These are phyloP conservation scores for Vulpes vulpes DNA, from an alignment of 2,113 vertebrate genomes.

Conservation along the genomic window DNA sequence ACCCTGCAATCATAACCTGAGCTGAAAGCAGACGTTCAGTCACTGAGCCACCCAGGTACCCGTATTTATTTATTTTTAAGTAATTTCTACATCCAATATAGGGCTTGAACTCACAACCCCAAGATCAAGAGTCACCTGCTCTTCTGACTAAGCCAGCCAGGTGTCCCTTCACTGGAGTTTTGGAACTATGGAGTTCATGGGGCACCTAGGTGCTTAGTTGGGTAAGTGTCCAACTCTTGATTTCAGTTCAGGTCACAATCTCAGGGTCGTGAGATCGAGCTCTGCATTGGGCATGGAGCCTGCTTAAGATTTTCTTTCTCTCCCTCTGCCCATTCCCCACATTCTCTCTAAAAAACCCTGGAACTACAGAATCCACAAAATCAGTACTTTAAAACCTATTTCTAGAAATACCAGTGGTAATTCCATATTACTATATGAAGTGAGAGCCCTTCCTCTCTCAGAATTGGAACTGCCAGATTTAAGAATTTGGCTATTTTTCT, in stretches of 20 bases:
- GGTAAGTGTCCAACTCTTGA: not conserved
- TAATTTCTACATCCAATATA: not conserved
- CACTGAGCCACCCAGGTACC: too few species aligned
- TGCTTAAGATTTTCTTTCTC: not conserved
- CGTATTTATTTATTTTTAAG: not conserved
- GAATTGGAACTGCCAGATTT: not conserved
- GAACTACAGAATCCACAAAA: not conserved
- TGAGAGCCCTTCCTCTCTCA: not conserved
- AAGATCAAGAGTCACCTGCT: not conserved
- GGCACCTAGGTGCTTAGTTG: not conserved
- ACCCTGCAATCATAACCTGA: too few species aligned
- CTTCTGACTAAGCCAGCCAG: not conserved
- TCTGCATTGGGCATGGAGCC: not conserved
- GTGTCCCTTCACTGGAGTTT: not conserved
- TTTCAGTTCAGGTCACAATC: not conserved
- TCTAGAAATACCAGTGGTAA: not conserved
- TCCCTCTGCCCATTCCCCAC: not conserved
- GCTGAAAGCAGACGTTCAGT: too few species aligned
- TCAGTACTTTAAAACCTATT: not conserved
- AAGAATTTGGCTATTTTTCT: not conserved
- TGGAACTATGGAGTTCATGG: not conserved
- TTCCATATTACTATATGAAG: not conserved
- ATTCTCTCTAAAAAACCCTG: too few species aligned
- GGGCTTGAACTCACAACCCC: not conserved
- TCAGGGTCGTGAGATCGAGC: not conserved